Evolutionary conservation across 2,888 invertebrate genomes (phyloP), one percentile per base, ranked within the genome.

Genomic region (Torymus auratus): DNA sequence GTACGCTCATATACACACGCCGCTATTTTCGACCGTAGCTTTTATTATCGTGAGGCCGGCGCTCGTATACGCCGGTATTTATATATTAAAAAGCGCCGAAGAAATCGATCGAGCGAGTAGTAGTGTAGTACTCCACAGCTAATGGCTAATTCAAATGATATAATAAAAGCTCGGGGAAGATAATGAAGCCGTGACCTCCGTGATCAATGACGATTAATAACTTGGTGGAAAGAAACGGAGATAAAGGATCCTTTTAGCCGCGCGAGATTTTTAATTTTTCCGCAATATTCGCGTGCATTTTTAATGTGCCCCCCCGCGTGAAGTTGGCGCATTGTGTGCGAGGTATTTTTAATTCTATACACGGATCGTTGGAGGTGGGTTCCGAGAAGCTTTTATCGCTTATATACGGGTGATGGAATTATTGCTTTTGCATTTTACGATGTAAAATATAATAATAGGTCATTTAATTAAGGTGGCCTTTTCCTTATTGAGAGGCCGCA

Each of bases 21-120:
- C 15, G 55, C 52, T 75, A 75, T 67, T 75, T 75, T 75, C 52
- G 67, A 20, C 41, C 41, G 58, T 73, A 17, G 56, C 64, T 53
- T 73, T 73, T 64, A 64, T 64, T 64, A 73, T 64, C 64, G 62
- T 23, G 53, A n/a, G n/a, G 41, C 41, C 41, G 41, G 7, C 60
- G 58, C 28, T 17, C 64, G 41, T 15, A 58, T 10, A 14, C n/a
- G n/a, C 62, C 14, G 10, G 15, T 41, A 67, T 75, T 67, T 67
- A 65, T 67, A 58, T 13, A n/a, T 53, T 55, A 10, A 14, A 50
- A 14, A 13, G 13, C 13, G 17, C 14, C 55, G 41, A 69, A 69
- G 15, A 4, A 61, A 28, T n/a, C 61, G 52, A 12, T 56, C 23
- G 53, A 12, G 28, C 12, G 20, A 53, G n/a, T 11, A n/a, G 52